phyloP scores from a whole-genome alignment of 2,113 vertebrate species.

The Misgurnus anguillicaudatus region DNA sequence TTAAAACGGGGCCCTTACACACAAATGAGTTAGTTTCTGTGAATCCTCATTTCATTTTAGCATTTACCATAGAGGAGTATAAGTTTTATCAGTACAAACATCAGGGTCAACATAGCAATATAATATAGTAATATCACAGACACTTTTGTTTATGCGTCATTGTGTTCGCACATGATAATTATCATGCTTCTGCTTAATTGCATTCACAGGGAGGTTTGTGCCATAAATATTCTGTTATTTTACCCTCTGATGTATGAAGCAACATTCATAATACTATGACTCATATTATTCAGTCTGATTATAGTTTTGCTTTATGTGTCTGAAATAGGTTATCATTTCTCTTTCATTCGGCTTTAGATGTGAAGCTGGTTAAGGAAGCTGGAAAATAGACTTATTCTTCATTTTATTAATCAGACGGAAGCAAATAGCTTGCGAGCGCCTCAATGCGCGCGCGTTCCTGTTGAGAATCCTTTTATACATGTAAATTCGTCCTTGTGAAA shows the following conservation, averaged over 20 bases:
- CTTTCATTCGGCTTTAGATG: constrained; percentile 36
- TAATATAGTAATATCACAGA: neutral
- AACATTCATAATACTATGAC: neutral
- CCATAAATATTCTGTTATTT: neutral
- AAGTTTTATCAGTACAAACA: neutral
- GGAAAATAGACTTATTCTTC: constrained; percentile 48
- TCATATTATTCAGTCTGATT: constrained; percentile 31
- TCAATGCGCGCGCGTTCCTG: constrained; percentile 18
- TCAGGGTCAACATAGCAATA: neutral
- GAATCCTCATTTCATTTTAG: neutral
- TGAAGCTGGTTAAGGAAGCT: constrained; percentile 30
- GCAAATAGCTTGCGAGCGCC: constrained; percentile 42
- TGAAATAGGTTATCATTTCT: constrained; percentile 30
- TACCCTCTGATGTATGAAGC: neutral
- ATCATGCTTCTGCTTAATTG: neutral
- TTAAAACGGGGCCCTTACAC: too few species aligned
- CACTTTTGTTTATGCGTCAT: neutral
- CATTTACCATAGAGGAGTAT: neutral
- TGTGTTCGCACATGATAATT: neutral
- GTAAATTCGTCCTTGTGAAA: constrained; percentile 50
- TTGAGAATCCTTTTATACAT: constrained; percentile 47
- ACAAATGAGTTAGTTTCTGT: neutral
- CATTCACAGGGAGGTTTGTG: constrained; percentile 1
- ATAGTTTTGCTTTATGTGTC: constrained; percentile 29
- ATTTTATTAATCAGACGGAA: constrained; percentile 47